phyloP scores from a whole-genome alignment of 64 coral and sea anemone genomes.

The Trachythela sp. region DNA sequence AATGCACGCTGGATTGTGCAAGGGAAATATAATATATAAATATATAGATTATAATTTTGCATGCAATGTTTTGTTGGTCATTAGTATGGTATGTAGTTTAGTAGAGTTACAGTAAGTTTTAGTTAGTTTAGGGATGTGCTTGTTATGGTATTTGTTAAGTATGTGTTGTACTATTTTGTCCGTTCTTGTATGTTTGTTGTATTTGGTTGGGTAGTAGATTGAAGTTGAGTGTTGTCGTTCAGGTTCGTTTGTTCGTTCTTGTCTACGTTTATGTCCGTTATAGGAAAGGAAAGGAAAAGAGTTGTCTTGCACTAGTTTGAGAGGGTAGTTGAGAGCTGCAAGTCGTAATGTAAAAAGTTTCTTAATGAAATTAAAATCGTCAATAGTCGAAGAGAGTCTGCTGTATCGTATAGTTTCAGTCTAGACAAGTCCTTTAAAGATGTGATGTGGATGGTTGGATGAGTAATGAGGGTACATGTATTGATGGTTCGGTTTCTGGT shows the following conservation, averaged over 20 bases:
- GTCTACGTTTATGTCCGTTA: neutral
- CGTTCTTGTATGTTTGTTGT: constrained; percentile 4
- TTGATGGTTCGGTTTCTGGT: constrained; percentile 38
- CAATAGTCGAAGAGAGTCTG: neutral
- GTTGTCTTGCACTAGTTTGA: neutral
- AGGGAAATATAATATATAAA: too few species aligned
- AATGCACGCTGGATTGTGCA: too few species aligned
- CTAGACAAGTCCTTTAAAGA: constrained; percentile 17
- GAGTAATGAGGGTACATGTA: constrained; percentile 47
- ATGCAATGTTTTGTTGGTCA: neutral
- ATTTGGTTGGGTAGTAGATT: constrained; percentile 11
- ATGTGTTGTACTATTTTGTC: neutral
- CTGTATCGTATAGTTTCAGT: constrained; percentile 8
- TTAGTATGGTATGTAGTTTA: neutral
- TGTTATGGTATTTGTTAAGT: constrained; percentile 37
- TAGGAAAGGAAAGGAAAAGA: neutral
- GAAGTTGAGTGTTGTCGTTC: neutral
- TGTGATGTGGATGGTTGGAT: constrained; percentile 25
- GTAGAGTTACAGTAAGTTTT: constrained; percentile 15
- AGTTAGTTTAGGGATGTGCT: neutral
- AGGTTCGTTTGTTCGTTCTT: neutral
- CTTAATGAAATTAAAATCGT: constrained; percentile 24
- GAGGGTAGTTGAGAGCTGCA: neutral
- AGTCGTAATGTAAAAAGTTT: neutral
- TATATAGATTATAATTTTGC: neutral